Percentiles rank a stretch among this genome's conserved stretches.
These are phyloP conservation scores for Lysandra coridon DNA, from an alignment of 2,888 invertebrate species.

Conservation along the genomic window DNA sequence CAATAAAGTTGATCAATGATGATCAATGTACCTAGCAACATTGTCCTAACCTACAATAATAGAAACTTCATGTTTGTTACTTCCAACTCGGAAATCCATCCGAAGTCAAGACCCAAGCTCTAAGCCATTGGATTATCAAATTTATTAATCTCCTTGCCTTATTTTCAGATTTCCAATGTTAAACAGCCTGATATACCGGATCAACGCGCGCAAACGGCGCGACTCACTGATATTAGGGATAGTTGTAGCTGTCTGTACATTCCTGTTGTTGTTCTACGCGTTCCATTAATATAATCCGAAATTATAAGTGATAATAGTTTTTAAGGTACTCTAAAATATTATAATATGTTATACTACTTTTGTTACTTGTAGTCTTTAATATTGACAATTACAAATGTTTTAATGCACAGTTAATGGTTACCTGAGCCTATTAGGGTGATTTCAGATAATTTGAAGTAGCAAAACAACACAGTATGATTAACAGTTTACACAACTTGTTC, in stretches of 20 bases:
- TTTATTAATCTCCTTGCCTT: neutral
- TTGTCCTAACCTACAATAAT: too few relatives aligned
- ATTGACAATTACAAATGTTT: neutral
- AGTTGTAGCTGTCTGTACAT: slow-evolving; percentile 93
- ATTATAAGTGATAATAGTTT: slow-evolving; percentile 1
- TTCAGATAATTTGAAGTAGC: too few relatives aligned
- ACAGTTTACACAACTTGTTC: too few relatives aligned
- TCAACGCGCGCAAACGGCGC: slow-evolving; percentile 95
- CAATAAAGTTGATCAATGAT: too few relatives aligned
- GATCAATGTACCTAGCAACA: too few relatives aligned
- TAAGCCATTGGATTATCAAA: neutral
- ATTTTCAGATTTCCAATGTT: slow-evolving; percentile 86
- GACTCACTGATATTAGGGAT: slow-evolving; percentile 96
- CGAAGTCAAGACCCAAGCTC: neutral
- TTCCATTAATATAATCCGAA: slow-evolving; percentile 80
- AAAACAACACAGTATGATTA: too few relatives aligned
- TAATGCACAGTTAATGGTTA: neutral
- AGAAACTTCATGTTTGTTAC: too few relatives aligned
- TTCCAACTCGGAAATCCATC: too few relatives aligned
- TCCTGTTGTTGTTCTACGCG: slow-evolving; percentile 90
- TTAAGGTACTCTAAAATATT: slow-evolving; percentile 3
- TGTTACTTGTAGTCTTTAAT: neutral
- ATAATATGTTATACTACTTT: neutral
- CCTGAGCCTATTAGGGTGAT: too few relatives aligned
- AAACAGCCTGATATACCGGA: slow-evolving; percentile 93